Evolutionary conservation across 2,113 vertebrate species (phyloP), one percentile per base, ranked within the genome.

Genomic region (Paralichthys olivaceus): DNA sequence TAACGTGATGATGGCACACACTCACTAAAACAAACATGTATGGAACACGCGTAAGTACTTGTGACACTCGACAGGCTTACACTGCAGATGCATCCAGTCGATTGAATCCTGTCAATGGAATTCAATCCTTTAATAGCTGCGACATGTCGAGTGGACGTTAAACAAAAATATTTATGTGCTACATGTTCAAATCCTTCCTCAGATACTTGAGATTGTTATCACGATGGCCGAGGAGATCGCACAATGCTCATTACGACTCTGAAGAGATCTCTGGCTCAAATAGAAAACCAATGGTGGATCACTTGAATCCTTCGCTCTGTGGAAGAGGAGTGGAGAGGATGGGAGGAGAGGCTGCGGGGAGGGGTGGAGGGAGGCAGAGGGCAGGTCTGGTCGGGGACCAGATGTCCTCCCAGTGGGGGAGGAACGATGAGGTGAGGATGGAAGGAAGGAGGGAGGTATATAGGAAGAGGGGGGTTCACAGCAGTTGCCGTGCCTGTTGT

Each of bases 321-420:
- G 87, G 78, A 89, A 58, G 77, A 83, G 43, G 80, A 80, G 75
- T 14, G 25, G 43, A 73, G 75, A 81, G 81, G 84, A 88, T 77
- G 69, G 64, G 72, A 77, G 75, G 73, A 75, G 61, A 71, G 40
- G 63, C 51, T 58, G 69, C 64, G 59, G 68, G 51, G 59, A 72
- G 73, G 59, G 32, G 87, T 5, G 45, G 19, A 8, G 45, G 17
- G 45, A 47, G 45, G 45, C 60, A 81, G 71, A 87, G 89, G 87
- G 87, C 84, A 90, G 92, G 86, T 83, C 90, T 90, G 90, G 91
- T 89, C 61, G 79, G 93, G 88, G 90, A 94, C 89, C 94, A 95
- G 94, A 94, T 95, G 93, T 93, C 89, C 83, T 90, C 92, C 87
- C 92, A 87, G 91, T 88, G 88, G 93, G 91, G 88, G 89, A 92